Base-by-base conservation (phyloP, 2,888 invertebrate genomes). In the Parnassius smintheus region DNA sequence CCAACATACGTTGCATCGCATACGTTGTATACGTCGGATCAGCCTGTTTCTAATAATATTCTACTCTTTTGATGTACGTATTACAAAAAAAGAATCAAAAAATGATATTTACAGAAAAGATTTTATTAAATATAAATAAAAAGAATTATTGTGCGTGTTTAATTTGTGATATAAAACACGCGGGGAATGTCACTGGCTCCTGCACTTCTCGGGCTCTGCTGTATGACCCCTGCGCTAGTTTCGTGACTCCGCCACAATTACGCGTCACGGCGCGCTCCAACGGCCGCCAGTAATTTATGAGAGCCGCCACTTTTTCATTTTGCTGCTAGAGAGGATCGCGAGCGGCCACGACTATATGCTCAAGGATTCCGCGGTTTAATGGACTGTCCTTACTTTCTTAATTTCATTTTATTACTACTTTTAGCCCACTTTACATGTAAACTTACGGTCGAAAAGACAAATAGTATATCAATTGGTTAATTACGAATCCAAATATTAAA, bases 271-370 rank as follows among this genome's bases (percentile, higher is more conserved):
- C 74, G 59, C 50, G 58, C 66, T 61, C 66, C 63, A 11, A 61
- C 65, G 65, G 62, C 64, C 78, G 70, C 74, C 73, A 72, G 74
- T 80, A 75, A 81, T 83, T 84, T 85, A 83, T 82, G 83, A 81
- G 78, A 73, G 75, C 73, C 68, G 72, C 73, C 71, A 73, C 70
- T 75, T 75, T 78, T 80, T 77, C 80, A 78, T 79, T 80, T 78
- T 75, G 81, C 79, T 73, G 70, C 70, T 74, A 76, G 77, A 49
- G 54, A 64, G 56, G 18, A 59, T 56, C 56, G 59, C 59, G 13
- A 54, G 46, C 49, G 54, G 18, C 52, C 46, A 25, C 35, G 41
- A 42, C 9, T 57, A 53, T n/a, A 22, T 10, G 12, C 35, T 46
- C 25, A 13, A 44, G 9, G 13, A 44, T 49, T 10, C 2, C 4